Base-by-base conservation (phyloP, 2,888 invertebrate genomes). In the Drosophila lutescens region DNA sequence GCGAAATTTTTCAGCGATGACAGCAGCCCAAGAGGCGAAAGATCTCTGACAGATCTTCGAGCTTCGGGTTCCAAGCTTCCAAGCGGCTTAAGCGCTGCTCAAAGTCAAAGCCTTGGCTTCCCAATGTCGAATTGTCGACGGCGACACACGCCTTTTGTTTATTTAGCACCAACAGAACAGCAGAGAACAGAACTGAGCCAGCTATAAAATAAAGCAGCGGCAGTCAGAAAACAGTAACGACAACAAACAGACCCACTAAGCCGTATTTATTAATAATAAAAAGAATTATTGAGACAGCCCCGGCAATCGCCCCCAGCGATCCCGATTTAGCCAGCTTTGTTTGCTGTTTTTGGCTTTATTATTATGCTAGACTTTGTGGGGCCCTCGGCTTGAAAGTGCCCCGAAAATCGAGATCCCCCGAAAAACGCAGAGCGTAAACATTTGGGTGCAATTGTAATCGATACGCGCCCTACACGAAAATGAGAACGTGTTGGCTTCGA, bases 121-220 rank as follows among this genome's bases (percentile, higher is more conserved):
- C 17, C 49, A 30, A 47, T 26, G 32, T 26, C 10, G 38, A 41
- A 43, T 26, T 26, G 26, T 79, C 79, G 80, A 74, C 79, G 73
- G 55, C 74, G 77, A 81, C 83, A 90, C 85, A 89, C 86, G 90
- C 86, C 89, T 90, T 89, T 90, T 86, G 80, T 86, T 86, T 81
- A 79, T 77, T 78, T 78, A 78, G 75, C 80, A 75, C 65, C 73
- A 76, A 62, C 57, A 51, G 66, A 68, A 60, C 57, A 57, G 66
- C 2, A 26, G 2, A 57, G 66, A 68, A 60, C 59, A 57, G 66
- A 76, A 62, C 59, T 50, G 62, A 59, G 59, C 43, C 66, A 65
- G 74, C 70, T 78, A 76, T 83, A 74, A 76, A 79, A 76, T 85
- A 53, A 80, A 84, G 86, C 86, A 84, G 74, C 87, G 69, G 60